Conservation (phyloP, 1,140 invertebrate genomes). For the Oncopodura yosiiana region DNA sequence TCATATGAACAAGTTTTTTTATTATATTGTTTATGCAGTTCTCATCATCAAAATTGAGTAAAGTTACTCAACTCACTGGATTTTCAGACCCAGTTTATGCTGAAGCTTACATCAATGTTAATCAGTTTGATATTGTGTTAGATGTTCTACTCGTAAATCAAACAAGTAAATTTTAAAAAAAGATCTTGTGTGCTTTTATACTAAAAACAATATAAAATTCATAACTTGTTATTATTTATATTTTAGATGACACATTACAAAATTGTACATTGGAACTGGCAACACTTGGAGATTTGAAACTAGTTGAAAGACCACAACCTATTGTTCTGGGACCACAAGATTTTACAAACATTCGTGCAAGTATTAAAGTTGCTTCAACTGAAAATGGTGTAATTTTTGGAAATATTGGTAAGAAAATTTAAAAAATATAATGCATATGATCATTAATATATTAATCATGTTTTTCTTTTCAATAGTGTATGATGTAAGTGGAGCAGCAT, state of each 20-base stretch:
- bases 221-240: conserved; percentile 10
- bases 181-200: background rate
- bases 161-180: conserved; percentile 51
- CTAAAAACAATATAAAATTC: background rate
- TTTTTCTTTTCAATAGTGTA: conserved; percentile 56
- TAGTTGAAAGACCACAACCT: conserved; percentile 93
- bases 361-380: conserved; percentile 88
- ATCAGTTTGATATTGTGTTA: conserved; percentile 97
- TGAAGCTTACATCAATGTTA: conserved; percentile 97
- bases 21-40: conserved; percentile 39
- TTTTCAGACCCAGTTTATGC: conserved; percentile 99
- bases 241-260: conserved; percentile 77
- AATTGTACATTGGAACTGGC: conserved; percentile 96
- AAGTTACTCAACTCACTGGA: conserved; percentile 98
- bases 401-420: conserved; percentile 68
- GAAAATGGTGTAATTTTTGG: conserved; percentile 99
- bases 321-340: conserved; percentile 91
- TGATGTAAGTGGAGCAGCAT: conserved; percentile 83
- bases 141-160: conserved; percentile 97
- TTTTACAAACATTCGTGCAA: conserved; percentile 96
- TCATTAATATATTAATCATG: background rate
- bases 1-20: background rate
- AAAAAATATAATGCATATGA: background rate
- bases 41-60: conserved; percentile 47
- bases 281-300: conserved; percentile 91